Percentiles rank a stretch among this genome's conserved stretches.
These are phyloP conservation scores for Ascaphus truei DNA, from an alignment of 2,113 vertebrate species.

Conservation along the genomic window DNA sequence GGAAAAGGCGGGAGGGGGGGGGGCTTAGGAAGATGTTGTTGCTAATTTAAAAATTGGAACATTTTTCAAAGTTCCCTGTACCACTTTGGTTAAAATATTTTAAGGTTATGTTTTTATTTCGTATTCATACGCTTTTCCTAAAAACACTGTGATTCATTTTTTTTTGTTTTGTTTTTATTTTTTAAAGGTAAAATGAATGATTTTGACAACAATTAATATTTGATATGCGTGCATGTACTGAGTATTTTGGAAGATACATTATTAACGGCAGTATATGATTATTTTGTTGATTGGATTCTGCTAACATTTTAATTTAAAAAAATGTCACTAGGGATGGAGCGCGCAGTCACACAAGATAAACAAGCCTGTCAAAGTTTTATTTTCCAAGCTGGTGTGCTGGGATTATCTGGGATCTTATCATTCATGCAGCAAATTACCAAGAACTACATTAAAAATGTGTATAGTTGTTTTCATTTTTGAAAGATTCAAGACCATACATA, in stretches of 20 bases:
- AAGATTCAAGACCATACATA: conserved; percentile 79
- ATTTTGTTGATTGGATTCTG: conserved; percentile 71
- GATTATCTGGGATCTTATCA: conserved; percentile 74
- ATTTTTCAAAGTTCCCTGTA: no score
- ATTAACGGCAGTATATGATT: conserved; percentile 66
- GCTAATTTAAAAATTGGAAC: no score
- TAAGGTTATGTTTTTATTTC: no score
- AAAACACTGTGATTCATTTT: not conserved
- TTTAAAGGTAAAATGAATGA: conserved; percentile 41
- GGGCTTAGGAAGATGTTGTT: no score
- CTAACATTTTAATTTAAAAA: conserved; percentile 72
- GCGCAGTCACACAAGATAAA: conserved; percentile 61
- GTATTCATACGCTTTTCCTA: no score
- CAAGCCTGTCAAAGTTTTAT: conserved; percentile 63
- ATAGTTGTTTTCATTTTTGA: conserved; percentile 76
- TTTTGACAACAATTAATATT: conserved; percentile 49
- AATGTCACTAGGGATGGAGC: conserved; percentile 54
- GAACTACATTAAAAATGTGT: conserved; percentile 81
- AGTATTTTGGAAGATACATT: conserved; percentile 61
- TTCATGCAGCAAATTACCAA: conserved; percentile 76
- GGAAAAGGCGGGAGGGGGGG: no score
- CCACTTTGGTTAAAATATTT: no score
- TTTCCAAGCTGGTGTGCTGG: conserved; percentile 72
- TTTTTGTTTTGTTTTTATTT: not conserved
- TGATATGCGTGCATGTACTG: conserved; percentile 51